These are phyloP conservation scores for Lanius collurio DNA, from an alignment of 2,113 vertebrate genomes.

Conservation along the genomic window DNA sequence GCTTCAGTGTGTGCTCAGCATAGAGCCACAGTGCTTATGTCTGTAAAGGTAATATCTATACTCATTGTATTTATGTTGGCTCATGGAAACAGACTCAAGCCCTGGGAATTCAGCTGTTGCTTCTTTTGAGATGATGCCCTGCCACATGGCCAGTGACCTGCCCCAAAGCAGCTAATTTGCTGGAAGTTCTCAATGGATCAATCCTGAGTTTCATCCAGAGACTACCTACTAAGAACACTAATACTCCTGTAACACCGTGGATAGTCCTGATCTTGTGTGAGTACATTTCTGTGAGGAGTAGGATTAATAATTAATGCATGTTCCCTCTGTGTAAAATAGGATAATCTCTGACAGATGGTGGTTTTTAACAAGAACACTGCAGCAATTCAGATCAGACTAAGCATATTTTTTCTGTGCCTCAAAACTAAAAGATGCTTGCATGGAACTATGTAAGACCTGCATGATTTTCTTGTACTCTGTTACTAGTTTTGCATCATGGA, in stretches of 20 bases:
- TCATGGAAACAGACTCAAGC: not conserved
- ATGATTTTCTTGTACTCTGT: not conserved
- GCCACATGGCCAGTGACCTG: not conserved
- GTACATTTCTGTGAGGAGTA: slow-evolving; percentile 44
- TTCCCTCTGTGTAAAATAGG: slow-evolving; percentile 66
- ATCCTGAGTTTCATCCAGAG: not conserved
- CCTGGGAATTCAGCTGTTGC: not conserved
- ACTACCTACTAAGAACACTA: slow-evolving; percentile 18
- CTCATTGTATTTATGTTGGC: not conserved
- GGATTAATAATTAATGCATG: slow-evolving; percentile 69
- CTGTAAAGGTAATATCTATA: not conserved
- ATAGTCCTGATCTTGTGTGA: slow-evolving; percentile 34
- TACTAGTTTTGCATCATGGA: not conserved
- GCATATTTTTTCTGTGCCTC: slow-evolving; percentile 37
- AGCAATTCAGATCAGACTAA: slow-evolving; percentile 65
- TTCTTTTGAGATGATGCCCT: not conserved
- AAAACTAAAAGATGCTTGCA: slow-evolving; percentile 12
- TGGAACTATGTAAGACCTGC: not conserved
- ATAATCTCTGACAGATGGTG: slow-evolving; percentile 73
- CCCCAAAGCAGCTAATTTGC: not conserved
- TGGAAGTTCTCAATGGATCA: slow-evolving; percentile 12
- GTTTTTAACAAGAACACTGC: slow-evolving; percentile 67
- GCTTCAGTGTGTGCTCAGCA: not conserved
- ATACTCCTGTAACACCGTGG: not conserved
- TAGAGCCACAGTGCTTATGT: not conserved